Conservation (phyloP, 2,888 invertebrate genomes). For the Hesperia comma region DNA sequence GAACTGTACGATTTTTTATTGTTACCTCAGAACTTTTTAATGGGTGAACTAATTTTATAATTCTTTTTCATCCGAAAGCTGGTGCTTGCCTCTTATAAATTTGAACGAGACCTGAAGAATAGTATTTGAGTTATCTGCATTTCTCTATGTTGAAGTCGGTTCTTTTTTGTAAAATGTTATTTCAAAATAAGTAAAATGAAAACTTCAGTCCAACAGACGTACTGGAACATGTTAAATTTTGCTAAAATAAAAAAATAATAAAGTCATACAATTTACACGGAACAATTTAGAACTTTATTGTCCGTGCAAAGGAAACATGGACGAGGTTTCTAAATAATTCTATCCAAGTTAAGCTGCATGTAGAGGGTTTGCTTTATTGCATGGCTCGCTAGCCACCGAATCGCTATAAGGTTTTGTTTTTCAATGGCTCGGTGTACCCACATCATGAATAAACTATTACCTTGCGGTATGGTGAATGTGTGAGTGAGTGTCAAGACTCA, state of each 20-base stretch:
- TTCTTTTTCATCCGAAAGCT: too few species aligned
- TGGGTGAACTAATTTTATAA: too few species aligned
- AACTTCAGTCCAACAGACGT: too few species aligned
- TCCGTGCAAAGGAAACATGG: neutral
- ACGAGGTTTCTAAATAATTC: slow-evolving; percentile 22
- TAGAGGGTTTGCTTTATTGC: slow-evolving; percentile 28
- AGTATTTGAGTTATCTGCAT: too few species aligned
- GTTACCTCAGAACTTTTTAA: too few species aligned
- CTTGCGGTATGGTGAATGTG: slow-evolving; percentile 46
- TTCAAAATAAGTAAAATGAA: too few species aligned
- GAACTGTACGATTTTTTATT: too few species aligned
- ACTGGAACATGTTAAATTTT: too few species aligned
- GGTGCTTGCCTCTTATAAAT: too few species aligned
- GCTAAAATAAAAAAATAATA: neutral
- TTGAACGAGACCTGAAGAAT: too few species aligned
- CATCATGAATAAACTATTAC: slow-evolving; percentile 25
- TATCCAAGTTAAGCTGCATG: slow-evolving; percentile 16
- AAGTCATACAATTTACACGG: neutral
- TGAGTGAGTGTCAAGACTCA: slow-evolving; percentile 39
- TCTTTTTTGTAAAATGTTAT: too few species aligned
- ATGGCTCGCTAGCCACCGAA: slow-evolving; percentile 3
- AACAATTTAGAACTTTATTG: slow-evolving; percentile 4
- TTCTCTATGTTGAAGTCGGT: too few species aligned
- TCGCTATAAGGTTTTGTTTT: slow-evolving; percentile 23
- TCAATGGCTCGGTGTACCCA: slow-evolving; percentile 26